Percentiles rank a stretch among this genome's conserved stretches.
These are phyloP conservation scores for Watsonalla binaria DNA, from an alignment of 2,888 invertebrate genomes.

Conservation along the genomic window DNA sequence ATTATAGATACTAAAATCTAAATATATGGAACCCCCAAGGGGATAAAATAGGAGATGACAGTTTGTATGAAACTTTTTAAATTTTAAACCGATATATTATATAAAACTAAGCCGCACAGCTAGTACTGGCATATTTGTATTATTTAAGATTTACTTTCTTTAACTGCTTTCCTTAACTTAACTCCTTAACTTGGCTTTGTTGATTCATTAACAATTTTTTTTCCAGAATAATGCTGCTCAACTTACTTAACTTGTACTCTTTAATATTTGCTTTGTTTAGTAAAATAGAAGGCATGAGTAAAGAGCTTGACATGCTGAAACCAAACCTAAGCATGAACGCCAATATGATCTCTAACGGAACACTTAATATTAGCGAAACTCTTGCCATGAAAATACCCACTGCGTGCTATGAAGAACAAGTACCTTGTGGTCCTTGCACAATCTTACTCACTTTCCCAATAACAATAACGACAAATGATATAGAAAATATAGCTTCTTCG, in stretches of 20 bases:
- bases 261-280: slow-evolving; percentile 94
- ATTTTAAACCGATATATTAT: no score
- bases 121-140: no score
- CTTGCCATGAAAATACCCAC: slow-evolving; percentile 28
- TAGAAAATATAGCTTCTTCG: neutral
- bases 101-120: no score
- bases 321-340: slow-evolving; percentile 55
- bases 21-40: no score
- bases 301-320: slow-evolving; percentile 76
- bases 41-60: no score
- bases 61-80: no score
- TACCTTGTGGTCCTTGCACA: slow-evolving; percentile 51
- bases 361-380: slow-evolving; percentile 34
- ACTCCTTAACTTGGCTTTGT: no score
- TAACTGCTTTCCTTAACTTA: no score
- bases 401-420: slow-evolving; percentile 43
- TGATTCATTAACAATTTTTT: slow-evolving; percentile 5
- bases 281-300: slow-evolving; percentile 89
- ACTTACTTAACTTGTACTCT: slow-evolving; percentile 96
- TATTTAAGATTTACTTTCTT: no score
- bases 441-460: slow-evolving; percentile 21
- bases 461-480: slow-evolving; percentile 10
- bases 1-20: no score
- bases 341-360: slow-evolving; percentile 29
- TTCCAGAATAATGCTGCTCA: slow-evolving; percentile 94